Conservation (phyloP, 1,140 invertebrate species). For the Cheumatopsyche charites region DNA sequence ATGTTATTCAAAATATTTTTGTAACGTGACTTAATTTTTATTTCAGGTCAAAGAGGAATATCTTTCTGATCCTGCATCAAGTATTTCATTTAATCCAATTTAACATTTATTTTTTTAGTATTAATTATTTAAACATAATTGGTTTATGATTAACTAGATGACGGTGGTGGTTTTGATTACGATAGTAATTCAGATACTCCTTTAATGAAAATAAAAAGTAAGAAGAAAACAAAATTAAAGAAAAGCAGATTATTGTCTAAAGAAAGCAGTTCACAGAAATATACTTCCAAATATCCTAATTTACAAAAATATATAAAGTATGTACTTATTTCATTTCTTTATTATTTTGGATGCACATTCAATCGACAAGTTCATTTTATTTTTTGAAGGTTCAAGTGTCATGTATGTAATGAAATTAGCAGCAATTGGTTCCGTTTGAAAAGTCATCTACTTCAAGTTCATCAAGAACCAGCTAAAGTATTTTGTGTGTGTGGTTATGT, state of each 20-base stretch:
- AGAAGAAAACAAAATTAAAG: slow-evolving; percentile 14
- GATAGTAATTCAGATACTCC: slow-evolving; percentile 21
- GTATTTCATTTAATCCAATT: slow-evolving; percentile 27
- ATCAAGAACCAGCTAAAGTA: slow-evolving; percentile 55
- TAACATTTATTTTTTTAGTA: slow-evolving; percentile 13
- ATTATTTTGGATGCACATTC: background rate
- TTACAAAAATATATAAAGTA: slow-evolving; percentile 44
- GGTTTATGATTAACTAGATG: slow-evolving; percentile 31
- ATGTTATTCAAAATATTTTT: background rate
- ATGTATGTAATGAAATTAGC: slow-evolving; percentile 54
- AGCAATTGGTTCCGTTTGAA: slow-evolving; percentile 58
- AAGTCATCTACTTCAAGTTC: slow-evolving; percentile 52
- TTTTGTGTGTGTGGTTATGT: slow-evolving; percentile 57
- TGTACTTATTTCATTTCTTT: slow-evolving; percentile 13
- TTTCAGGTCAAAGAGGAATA: slow-evolving; percentile 43
- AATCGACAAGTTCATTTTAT: slow-evolving; percentile 6
- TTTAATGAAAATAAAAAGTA: slow-evolving; percentile 26
- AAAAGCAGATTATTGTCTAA: background rate
- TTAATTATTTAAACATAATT: background rate
- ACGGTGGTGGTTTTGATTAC: slow-evolving; percentile 38
- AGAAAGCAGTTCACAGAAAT: background rate
- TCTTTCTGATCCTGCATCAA: slow-evolving; percentile 36
- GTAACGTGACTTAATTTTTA: slow-evolving; percentile 12
- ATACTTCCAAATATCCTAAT: slow-evolving; percentile 14
- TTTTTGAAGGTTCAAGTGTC: slow-evolving; percentile 56